Percentiles rank a stretch among this genome's conserved stretches.
Conservation (phyloP, 2,113 vertebrate genomes). For the Apodemus sylvaticus region DNA sequence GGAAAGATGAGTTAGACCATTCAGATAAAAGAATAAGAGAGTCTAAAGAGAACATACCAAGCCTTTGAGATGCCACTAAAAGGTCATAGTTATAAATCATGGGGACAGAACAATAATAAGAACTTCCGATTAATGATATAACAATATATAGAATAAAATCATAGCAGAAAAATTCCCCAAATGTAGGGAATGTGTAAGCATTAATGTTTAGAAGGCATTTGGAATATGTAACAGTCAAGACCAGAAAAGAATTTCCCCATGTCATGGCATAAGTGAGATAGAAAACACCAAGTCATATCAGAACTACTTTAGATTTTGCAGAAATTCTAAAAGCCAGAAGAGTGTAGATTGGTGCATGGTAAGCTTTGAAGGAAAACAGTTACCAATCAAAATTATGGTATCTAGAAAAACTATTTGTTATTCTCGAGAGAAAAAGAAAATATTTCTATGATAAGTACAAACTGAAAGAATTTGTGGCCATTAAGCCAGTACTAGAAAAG, state of each 20-base stretch:
- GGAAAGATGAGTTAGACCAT: not conserved
- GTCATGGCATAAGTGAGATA: not conserved
- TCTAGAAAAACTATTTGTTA: not conserved
- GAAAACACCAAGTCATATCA: not conserved
- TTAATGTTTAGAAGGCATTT: not conserved
- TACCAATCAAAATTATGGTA: not conserved
- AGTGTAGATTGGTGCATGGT: not conserved
- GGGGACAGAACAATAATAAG: not conserved
- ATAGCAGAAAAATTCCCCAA: not conserved
- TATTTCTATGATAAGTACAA: not conserved
- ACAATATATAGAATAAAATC: not conserved
- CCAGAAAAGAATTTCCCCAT: not conserved
- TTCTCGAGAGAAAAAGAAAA: not conserved
- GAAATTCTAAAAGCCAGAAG: not conserved
- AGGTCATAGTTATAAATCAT: not conserved
- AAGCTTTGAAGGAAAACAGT: not conserved
- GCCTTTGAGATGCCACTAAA: not conserved
- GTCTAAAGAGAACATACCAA: not conserved
- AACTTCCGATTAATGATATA: not conserved
- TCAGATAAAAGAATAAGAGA: not conserved
- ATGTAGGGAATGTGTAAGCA: not conserved
- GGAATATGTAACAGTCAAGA: not conserved
- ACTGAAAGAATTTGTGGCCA: not conserved
- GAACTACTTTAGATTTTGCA: not conserved
- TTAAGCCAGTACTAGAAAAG: not conserved